These are phyloP conservation scores for Polia nebulosa DNA, from an alignment of 2,888 invertebrate species.

Conservation along the genomic window DNA sequence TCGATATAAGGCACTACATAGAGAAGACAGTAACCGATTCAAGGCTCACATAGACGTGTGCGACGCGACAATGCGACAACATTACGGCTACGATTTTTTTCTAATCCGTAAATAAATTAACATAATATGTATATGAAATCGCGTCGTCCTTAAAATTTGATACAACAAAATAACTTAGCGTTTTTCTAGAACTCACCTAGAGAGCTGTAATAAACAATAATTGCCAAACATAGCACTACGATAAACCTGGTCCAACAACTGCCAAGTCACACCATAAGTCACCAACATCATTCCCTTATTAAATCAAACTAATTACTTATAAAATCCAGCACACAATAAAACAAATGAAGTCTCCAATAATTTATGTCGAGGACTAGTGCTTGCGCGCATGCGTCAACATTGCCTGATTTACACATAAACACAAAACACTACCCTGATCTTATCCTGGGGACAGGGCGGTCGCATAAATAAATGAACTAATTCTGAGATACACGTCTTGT, in stretches of 20 bases:
- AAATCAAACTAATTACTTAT: slow-evolving; percentile 47
- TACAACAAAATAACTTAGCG: no score
- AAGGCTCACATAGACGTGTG: no score
- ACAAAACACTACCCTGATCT: slow-evolving; percentile 74
- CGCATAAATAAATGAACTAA: slow-evolving; percentile 80
- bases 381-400: slow-evolving; percentile 70
- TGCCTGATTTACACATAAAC: slow-evolving; percentile 74
- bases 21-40: no score
- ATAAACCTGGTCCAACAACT: background rate
- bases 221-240: no score
- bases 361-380: slow-evolving; percentile 48
- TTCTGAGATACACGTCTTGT: slow-evolving; percentile 67
- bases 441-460: slow-evolving; percentile 77
- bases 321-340: slow-evolving; percentile 31
- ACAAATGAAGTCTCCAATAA: slow-evolving; percentile 54
- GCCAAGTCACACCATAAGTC: background rate
- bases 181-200: no score
- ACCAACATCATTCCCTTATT: background rate
- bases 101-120: no score
- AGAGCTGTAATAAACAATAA: background rate
- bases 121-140: no score
- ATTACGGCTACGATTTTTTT: no score
- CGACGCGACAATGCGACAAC: no score
- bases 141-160: no score
- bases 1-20: no score